Base-by-base conservation (phyloP, 2,797 vertebrate genomes). In the Furcifer pardalis region DNA sequence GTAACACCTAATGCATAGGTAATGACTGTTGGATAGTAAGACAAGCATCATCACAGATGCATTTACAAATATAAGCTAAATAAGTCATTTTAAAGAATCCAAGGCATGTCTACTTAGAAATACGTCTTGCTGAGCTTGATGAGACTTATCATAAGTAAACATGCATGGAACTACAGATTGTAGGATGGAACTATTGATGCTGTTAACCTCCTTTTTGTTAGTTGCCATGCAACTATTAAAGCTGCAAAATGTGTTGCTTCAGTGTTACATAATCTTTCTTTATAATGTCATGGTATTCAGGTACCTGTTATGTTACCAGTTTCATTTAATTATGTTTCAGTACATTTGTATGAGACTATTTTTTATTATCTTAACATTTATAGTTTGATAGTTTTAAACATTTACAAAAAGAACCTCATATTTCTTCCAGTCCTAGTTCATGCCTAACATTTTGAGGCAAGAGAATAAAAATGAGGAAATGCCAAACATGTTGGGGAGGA, bases 391-490 rank as follows among this genome's bases (percentile, higher is more conserved):
- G 37, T 9, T 52, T 60, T 44, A 5, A 0, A 2, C 77, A 40
- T n/a, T 42, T 42, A 21, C 13, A 80, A 84, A 71, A 79, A 62
- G 80, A 86, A 7, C 27, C 32, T 9, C 10, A 44, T 27, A 71
- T 21, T 76, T 65, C 3, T 40, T 74, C 72, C 19, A 44, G 6
- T 42, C 13, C 46, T 85, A 78, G 15, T 9, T 79, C 40, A 81
- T 32, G 72, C 12, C 84, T 87, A 56, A 17, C 30, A 74, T 81
- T 37, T 62, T 68, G 66, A n/a, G 79, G 56, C 1, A 19, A 83
- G 6, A 2, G 6, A 68, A 81, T 46, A 87, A 89, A 80, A 89
- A 80, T 1, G 84, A 60, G 86, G 49, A 27, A 27, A 4, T 7
- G 37, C 68, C 84, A 84, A 84, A 62, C 35, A 86, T 7, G 86